Evolutionary conservation across 2,797 vertebrate species (phyloP).

Genomic region (Naso thynnoides): DNA sequence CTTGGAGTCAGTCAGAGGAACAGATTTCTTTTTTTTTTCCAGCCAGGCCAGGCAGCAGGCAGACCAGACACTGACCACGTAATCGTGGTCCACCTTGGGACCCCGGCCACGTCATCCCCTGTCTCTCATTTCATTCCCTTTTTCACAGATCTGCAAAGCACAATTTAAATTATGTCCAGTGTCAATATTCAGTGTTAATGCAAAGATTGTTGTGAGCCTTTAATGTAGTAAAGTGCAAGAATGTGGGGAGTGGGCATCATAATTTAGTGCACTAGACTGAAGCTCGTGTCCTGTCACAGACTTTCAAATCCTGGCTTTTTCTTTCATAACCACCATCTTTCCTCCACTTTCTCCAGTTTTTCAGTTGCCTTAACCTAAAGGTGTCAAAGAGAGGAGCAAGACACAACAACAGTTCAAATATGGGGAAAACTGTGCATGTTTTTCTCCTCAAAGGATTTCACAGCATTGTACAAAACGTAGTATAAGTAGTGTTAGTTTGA

Average conservation of each 20-base stretch:
- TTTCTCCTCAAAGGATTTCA: background rate
- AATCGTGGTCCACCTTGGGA: constrained; percentile 11
- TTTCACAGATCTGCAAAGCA: background rate
- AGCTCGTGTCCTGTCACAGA: background rate
- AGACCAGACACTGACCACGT: constrained; percentile 35
- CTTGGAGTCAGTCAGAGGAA: constrained; percentile 66
- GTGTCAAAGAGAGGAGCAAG: background rate
- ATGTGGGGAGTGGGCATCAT: background rate
- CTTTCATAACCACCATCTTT: background rate
- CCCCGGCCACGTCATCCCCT: background rate
- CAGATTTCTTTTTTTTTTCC: constrained; percentile 34
- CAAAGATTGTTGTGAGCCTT: no score
- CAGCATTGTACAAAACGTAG: background rate
- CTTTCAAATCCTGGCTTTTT: background rate
- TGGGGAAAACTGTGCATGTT: background rate
- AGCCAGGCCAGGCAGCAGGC: constrained; percentile 36
- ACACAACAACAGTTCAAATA: background rate
- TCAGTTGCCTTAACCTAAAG: background rate
- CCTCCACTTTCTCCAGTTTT: background rate
- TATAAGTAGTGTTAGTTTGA: background rate
- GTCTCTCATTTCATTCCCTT: background rate
- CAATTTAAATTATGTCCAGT: background rate
- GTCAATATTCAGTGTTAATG: background rate
- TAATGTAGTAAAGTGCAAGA: background rate
- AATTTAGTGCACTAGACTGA: background rate